phyloP scores from a whole-genome alignment of 1,140 invertebrate genomes.

The Paramacrobiotus metropolitanus region DNA sequence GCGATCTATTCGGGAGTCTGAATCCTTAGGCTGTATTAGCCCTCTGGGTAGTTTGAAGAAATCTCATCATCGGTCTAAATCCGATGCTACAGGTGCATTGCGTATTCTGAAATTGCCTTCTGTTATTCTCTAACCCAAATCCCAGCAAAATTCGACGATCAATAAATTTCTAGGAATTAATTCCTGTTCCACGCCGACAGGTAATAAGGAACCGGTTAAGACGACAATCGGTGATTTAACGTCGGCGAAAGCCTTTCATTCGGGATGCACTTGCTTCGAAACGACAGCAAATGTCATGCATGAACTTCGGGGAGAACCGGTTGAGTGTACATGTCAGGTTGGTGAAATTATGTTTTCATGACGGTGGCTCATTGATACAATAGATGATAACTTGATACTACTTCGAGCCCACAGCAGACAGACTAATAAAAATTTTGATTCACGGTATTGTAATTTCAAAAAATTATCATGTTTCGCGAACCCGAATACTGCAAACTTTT shows the following conservation, averaged over 20 bases:
- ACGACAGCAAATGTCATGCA: neutral
- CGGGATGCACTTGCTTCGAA: constrained; percentile 67
- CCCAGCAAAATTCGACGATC: no score
- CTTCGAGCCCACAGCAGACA: no score
- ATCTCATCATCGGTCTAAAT: constrained; percentile 63
- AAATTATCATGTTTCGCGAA: no score
- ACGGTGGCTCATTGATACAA: no score
- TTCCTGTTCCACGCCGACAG: neutral
- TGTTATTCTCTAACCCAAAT: neutral
- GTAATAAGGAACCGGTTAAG: neutral
- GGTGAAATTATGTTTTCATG: no score
- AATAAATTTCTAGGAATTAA: neutral
- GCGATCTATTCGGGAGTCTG: neutral
- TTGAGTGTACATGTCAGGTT: constrained; percentile 7
- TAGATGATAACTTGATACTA: no score
- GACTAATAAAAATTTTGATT: no score
- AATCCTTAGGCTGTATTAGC: neutral
- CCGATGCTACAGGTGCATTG: constrained; percentile 48
- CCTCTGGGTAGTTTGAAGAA: constrained; percentile 23
- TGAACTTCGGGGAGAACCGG: constrained; percentile 6
- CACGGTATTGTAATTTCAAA: no score
- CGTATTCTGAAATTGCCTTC: neutral
- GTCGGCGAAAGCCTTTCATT: constrained; percentile 82
- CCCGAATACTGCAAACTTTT: no score
- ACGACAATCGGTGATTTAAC: constrained; percentile 51